Conservation (phyloP, 2,888 invertebrate species). For the Zootermopsis nevadensis region DNA sequence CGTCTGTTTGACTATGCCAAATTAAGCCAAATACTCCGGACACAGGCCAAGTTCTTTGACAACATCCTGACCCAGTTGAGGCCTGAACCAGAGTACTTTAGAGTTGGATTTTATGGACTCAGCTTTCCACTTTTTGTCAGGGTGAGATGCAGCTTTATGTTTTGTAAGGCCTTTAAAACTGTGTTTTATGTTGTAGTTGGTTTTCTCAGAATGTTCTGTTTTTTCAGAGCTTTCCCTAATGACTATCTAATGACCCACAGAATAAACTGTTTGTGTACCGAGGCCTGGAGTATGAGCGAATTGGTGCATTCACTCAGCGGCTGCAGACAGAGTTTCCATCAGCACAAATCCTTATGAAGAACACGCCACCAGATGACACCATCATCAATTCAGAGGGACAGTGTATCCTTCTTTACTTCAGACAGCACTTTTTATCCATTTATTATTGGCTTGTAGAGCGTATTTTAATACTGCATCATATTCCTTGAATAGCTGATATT, state of each 20-base stretch:
- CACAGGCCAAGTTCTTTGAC: slow-evolving; percentile 91
- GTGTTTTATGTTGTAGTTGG: not conserved
- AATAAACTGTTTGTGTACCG: slow-evolving; percentile 96
- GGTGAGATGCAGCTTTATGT: slow-evolving; percentile 68
- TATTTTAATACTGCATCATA: too few relatives aligned
- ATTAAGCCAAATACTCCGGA: slow-evolving; percentile 83
- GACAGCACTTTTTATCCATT: too few relatives aligned
- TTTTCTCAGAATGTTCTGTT: not conserved
- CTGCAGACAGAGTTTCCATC: slow-evolving; percentile 94
- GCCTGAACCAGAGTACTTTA: slow-evolving; percentile 94
- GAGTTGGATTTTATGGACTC: slow-evolving; percentile 94
- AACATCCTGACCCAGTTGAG: slow-evolving; percentile 88
- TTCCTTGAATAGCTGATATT: not conserved
- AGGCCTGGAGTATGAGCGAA: slow-evolving; percentile 93
- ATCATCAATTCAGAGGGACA: slow-evolving; percentile 88
- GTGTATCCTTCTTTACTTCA: slow-evolving; percentile 69
- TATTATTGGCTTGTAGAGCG: too few relatives aligned
- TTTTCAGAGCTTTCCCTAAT: not conserved
- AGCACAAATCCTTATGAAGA: slow-evolving; percentile 92
- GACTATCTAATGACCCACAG: slow-evolving; percentile 64
- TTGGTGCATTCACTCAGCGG: slow-evolving; percentile 93
- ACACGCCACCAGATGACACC: slow-evolving; percentile 89
- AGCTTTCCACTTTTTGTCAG: slow-evolving; percentile 94
- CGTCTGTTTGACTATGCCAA: slow-evolving; percentile 89
- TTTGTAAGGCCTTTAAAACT: not conserved